Evolutionary conservation across 2,888 invertebrate species (phyloP).

Genomic region (Bembecia ichneumoniformis): DNA sequence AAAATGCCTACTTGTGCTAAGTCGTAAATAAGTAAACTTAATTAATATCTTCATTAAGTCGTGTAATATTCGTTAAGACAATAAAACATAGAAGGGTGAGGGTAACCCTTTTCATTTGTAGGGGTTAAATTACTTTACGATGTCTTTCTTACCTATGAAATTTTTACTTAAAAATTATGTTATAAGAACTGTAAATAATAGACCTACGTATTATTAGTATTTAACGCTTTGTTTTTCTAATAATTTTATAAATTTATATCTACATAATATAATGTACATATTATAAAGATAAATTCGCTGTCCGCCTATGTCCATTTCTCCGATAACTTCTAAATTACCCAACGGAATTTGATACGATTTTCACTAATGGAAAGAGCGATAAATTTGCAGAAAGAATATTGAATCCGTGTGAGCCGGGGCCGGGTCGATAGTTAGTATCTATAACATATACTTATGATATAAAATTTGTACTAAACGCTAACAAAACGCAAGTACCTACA

Average conservation of each 20-base stretch:
- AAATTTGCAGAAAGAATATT: too few relatives aligned
- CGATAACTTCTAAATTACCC: too few relatives aligned
- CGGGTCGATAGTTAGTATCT: too few relatives aligned
- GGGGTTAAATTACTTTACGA: slow-evolving; percentile 2
- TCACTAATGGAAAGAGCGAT: too few relatives aligned
- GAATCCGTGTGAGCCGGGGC: too few relatives aligned
- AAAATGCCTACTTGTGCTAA: slow-evolving; percentile 22
- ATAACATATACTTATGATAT: too few relatives aligned
- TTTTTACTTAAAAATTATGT: too few relatives aligned
- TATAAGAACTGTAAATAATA: not conserved
- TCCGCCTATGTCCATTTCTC: too few relatives aligned
- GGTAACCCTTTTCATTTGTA: slow-evolving; percentile 21
- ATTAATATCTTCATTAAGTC: slow-evolving; percentile 46
- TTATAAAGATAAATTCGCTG: not conserved
- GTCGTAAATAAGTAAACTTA: slow-evolving; percentile 41
- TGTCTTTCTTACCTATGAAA: not conserved
- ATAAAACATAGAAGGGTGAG: slow-evolving; percentile 31
- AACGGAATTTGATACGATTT: too few relatives aligned
- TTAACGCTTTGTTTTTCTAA: not conserved
- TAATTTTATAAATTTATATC: not conserved
- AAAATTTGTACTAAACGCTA: too few relatives aligned
- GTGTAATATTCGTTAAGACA: slow-evolving; percentile 38
- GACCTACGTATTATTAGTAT: not conserved
- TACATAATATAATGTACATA: not conserved
- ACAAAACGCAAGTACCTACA: too few relatives aligned